phyloP scores from a whole-genome alignment of 2,113 vertebrate genomes.

The Pogona vitticeps region DNA sequence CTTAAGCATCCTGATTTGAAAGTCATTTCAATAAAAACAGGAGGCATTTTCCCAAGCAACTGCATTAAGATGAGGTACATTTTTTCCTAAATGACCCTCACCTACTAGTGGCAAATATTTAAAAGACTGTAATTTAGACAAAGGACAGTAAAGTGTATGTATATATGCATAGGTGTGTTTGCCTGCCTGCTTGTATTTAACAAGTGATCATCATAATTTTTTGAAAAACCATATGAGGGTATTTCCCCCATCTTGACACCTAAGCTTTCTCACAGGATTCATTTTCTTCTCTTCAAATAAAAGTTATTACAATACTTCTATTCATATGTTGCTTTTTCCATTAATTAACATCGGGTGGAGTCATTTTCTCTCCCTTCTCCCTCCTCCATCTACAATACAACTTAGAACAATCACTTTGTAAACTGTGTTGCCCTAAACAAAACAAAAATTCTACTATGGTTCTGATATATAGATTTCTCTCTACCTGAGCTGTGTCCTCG shows the following conservation, averaged over 20 bases:
- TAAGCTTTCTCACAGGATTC: conserved; percentile 53
- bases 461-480: background rate
- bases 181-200: background rate
- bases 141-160: background rate
- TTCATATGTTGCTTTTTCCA: conserved; percentile 59
- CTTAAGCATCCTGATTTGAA: background rate
- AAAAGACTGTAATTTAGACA: background rate
- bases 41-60: background rate
- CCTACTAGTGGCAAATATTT: background rate
- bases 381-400: conserved; percentile 24
- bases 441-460: conserved; percentile 3
- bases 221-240: conserved; percentile 1
- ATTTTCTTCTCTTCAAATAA: background rate
- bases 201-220: background rate
- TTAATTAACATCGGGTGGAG: background rate
- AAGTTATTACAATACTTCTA: conserved; percentile 57
- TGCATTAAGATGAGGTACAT: background rate
- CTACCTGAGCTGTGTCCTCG: conserved; percentile 1
- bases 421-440: background rate
- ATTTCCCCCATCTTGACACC: conserved; percentile 59
- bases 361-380: conserved; percentile 11
- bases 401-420: background rate
- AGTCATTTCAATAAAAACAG: background rate
- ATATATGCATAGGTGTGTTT: no score
- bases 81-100: background rate